These are phyloP conservation scores for Martes martes DNA, from an alignment of 2,113 vertebrate species.

Conservation along the genomic window DNA sequence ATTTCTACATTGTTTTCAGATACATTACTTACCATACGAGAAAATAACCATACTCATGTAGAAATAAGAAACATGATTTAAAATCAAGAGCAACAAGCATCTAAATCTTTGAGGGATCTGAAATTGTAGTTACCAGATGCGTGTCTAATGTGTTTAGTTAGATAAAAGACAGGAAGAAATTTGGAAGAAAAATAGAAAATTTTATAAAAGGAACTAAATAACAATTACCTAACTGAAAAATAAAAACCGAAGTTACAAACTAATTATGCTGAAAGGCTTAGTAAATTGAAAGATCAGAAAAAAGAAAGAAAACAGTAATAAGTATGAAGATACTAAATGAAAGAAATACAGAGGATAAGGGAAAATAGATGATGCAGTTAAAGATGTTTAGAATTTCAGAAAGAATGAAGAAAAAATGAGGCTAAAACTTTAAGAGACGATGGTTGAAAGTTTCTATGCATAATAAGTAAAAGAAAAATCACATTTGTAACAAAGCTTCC, in stretches of 20 bases:
- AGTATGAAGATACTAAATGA: background rate
- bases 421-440: background rate
- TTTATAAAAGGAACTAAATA: background rate
- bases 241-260: background rate
- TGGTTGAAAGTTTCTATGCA: background rate
- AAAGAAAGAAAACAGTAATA: background rate
- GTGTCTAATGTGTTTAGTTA: background rate
- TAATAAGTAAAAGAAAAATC: background rate
- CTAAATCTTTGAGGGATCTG: background rate
- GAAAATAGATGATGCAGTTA: background rate
- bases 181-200: background rate
- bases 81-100: background rate
- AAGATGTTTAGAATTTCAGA: background rate
- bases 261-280: background rate
- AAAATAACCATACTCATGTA: background rate
- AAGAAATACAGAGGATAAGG: background rate
- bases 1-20: background rate
- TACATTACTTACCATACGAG: background rate
- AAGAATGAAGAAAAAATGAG: background rate
- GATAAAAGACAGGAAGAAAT: background rate
- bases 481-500: background rate
- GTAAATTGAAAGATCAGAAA: background rate
- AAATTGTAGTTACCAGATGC: background rate
- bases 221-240: background rate
- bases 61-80: background rate